Evolutionary conservation across 2,888 invertebrate species (phyloP).

Genomic region (Drosophila melanosoma): DNA sequence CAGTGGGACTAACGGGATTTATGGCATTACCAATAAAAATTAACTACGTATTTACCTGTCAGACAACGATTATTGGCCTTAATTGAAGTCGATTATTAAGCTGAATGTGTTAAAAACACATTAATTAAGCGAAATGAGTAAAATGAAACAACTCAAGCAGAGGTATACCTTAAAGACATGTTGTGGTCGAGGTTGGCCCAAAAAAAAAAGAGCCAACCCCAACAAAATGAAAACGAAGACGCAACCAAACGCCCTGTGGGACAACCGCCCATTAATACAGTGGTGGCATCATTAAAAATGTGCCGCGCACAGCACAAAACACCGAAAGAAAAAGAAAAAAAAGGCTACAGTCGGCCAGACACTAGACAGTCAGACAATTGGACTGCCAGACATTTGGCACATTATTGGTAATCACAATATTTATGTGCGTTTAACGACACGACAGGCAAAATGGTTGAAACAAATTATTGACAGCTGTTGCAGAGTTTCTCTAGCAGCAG

Average conservation of each 20-base stretch:
- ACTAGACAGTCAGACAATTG: conserved; percentile 34
- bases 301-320: conserved; percentile 51
- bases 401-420: conserved; percentile 79
- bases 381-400: conserved; percentile 53
- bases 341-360: conserved; percentile 32
- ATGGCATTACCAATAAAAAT: conserved; percentile 67
- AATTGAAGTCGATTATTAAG: conserved; percentile 60
- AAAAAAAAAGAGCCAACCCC: conserved; percentile 58
- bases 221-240: conserved; percentile 27
- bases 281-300: conserved; percentile 54
- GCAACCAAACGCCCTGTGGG: conserved; percentile 23
- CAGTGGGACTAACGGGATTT: conserved; percentile 52
- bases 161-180: conserved; percentile 45
- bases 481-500: conserved; percentile 23
- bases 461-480: conserved; percentile 77
- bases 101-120: conserved; percentile 35
- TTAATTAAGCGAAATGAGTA: conserved; percentile 49
- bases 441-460: conserved; percentile 72
- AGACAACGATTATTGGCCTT: conserved; percentile 59
- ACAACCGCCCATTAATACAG: conserved; percentile 29
- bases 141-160: conserved; percentile 34
- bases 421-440: conserved; percentile 78
- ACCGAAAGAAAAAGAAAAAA: conserved; percentile 5
- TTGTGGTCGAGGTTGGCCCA: conserved; percentile 8
- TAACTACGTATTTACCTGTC: conserved; percentile 55